Base-by-base conservation (phyloP, 64 coral and sea anemone genomes). In the Porites australiensis region DNA sequence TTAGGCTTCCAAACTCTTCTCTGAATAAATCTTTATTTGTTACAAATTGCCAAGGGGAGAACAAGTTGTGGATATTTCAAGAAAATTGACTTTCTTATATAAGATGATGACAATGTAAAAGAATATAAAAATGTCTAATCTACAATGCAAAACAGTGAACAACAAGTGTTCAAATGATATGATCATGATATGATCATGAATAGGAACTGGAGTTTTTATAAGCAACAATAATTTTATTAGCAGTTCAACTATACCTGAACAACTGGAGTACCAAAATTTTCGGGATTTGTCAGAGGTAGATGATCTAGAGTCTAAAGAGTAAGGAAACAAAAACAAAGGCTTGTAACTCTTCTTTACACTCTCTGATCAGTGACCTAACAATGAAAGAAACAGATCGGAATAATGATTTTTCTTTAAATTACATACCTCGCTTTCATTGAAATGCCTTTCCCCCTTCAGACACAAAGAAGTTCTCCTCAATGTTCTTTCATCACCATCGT, bases 191-290 rank as follows among this genome's bases (percentile, higher is more conserved):
- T 57, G 27, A 37, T 57, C 12, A 9, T 57, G 1, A n/a, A n/a
- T n/a, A n/a, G n/a, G 4, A 44, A 51, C 4, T 1, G 19, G n/a
- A 3, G 58, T 73, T 75, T 58, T 85, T 59, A 3, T 16, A 20
- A 85, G 16, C 18, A 65, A 52, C 12, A 79, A 20, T 72, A 46
- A 16, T 37, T 37, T 37, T 37, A 37, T 37, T 37, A 37, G 27
- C 27, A 12, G 58, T 7, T n/a, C 59, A 4, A 14, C 8, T 2
- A 82, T 96, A 99, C 98, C 92, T 99, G 98, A 47, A 99, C 88
- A 22, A 99, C 98, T 79, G 98, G 98, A 46, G 98, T 99, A 3
- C 98, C 98, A 99, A 99, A 99, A 66, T 99, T 99, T 86, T 99
- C 98, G 58, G 98, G 98, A 80, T 99, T 94, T 44, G 98, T 99